Percentiles rank a stretch among this genome's conserved stretches.
Evolutionary conservation across 1,140 invertebrate species (phyloP).

Genomic region (Pseudomyrmex cubaensis): DNA sequence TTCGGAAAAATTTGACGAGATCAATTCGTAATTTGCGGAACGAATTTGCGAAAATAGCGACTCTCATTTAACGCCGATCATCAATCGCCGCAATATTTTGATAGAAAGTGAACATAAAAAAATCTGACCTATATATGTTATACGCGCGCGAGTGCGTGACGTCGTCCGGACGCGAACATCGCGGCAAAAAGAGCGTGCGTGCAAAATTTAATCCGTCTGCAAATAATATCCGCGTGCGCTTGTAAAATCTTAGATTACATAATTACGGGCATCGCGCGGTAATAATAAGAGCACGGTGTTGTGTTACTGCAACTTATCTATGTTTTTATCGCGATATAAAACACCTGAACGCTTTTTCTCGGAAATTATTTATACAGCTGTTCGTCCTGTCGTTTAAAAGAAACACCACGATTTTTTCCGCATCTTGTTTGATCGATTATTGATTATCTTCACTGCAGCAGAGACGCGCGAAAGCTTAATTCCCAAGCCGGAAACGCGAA

Average conservation of each 20-base stretch:
- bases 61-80: too few species aligned
- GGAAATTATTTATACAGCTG: neutral
- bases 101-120: too few species aligned
- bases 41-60: too few species aligned
- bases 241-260: conserved; percentile 31
- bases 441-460: neutral
- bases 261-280: conserved; percentile 26
- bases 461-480: neutral
- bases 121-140: too few species aligned
- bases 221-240: conserved; percentile 18
- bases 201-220: neutral
- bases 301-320: neutral
- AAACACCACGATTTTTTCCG: neutral
- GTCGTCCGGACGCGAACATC: too few species aligned
- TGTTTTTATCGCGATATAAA: conserved; percentile 9
- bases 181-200: too few species aligned
- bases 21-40: too few species aligned
- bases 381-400: neutral
- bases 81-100: too few species aligned
- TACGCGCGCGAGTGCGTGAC: too few species aligned
- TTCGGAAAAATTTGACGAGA: neutral
- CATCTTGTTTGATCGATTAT: too few species aligned
- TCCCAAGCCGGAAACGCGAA: neutral
- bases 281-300: conserved; percentile 17
- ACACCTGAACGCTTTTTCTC: neutral